Evolutionary conservation across 2,888 invertebrate genomes (phyloP).

Genomic region (Drosophila rubida): DNA sequence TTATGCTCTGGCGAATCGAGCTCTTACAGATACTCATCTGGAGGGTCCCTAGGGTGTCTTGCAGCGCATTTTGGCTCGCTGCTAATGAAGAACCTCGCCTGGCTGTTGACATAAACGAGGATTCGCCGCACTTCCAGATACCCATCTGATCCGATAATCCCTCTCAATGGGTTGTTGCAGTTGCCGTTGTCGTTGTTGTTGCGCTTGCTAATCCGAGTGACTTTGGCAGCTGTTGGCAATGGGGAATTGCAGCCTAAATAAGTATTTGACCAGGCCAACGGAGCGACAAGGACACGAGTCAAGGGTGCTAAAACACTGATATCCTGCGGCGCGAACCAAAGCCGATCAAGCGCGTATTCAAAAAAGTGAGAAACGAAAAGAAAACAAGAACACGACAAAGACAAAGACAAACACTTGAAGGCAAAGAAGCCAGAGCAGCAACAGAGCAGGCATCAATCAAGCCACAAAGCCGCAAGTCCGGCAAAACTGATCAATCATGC

Average conservation of each 20-base stretch:
- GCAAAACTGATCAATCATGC: constrained; percentile 51
- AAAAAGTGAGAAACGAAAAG: not conserved
- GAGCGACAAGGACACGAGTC: constrained; percentile 20
- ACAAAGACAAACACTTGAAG: constrained; percentile 25
- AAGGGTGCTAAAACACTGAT: constrained; percentile 13
- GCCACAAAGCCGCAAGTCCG: constrained; percentile 41
- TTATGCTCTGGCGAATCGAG: not conserved
- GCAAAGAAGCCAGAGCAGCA: constrained; percentile 5
- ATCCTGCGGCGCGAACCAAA: constrained; percentile 26
- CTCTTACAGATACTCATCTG: constrained; percentile 3
- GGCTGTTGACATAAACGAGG: not conserved
- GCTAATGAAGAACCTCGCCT: not conserved
- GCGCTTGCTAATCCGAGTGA: constrained; percentile 30
- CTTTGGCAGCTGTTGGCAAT: constrained; percentile 42
- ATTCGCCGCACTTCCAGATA: not conserved
- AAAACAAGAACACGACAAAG: constrained; percentile 4
- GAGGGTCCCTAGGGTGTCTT: not conserved
- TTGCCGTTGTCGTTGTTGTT: not conserved
- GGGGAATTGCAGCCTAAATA: constrained; percentile 12
- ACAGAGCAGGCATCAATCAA: constrained; percentile 45
- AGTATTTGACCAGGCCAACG: constrained; percentile 19
- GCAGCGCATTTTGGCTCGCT: not conserved
- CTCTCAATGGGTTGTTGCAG: constrained; percentile 9
- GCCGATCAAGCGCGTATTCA: constrained; percentile 9
- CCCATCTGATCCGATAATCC: constrained; percentile 10